A percentile compares a stretch with the other conserved stretches of the same genome.
Evolutionary conservation across 92 coral and sea anemone species (phyloP).

Genomic region (Epizoanthus stellaris): DNA sequence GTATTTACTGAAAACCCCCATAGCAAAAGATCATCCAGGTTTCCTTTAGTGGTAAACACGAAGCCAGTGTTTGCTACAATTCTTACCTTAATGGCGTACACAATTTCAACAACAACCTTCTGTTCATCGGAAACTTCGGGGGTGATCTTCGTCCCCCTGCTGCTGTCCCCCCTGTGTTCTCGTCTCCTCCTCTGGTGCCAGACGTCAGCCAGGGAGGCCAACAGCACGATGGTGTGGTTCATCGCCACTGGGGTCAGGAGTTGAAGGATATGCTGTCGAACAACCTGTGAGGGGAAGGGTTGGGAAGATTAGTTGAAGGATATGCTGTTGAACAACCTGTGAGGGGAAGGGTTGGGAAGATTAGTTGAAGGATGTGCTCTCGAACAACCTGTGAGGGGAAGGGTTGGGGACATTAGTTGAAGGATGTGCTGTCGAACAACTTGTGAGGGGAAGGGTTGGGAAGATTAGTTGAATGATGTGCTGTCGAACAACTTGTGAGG

Average conservation of each 20-base stretch:
- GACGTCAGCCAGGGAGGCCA: slow-evolving; percentile 97
- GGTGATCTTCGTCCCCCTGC: slow-evolving; percentile 60
- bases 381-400: slow-evolving; percentile 52
- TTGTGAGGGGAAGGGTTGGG: slow-evolving; percentile 48
- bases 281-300: slow-evolving; percentile 60
- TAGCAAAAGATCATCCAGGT: not conserved
- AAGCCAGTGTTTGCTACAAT: not conserved
- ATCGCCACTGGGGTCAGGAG: slow-evolving; percentile 93
- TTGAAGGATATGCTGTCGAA: slow-evolving; percentile 93
- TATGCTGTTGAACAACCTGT: not conserved
- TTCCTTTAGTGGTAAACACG: not conserved
- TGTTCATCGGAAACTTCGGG: slow-evolving; percentile 90
- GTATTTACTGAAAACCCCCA: too few relatives aligned
- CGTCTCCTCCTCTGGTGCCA: slow-evolving; percentile 91
- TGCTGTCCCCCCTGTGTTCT: slow-evolving; percentile 56
- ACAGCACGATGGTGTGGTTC: slow-evolving; percentile 93
- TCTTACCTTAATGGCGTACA: slow-evolving; percentile 88
- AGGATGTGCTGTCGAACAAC: not conserved
- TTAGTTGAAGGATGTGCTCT: not conserved
- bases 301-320: not conserved
- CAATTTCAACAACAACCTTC: slow-evolving; percentile 80
- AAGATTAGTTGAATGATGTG: slow-evolving; percentile 65
- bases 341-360: not conserved
- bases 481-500: slow-evolving; percentile 72
- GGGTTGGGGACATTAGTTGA: not conserved